phyloP scores from a whole-genome alignment of 2,888 invertebrate genomes.

The Melieria omissa region DNA sequence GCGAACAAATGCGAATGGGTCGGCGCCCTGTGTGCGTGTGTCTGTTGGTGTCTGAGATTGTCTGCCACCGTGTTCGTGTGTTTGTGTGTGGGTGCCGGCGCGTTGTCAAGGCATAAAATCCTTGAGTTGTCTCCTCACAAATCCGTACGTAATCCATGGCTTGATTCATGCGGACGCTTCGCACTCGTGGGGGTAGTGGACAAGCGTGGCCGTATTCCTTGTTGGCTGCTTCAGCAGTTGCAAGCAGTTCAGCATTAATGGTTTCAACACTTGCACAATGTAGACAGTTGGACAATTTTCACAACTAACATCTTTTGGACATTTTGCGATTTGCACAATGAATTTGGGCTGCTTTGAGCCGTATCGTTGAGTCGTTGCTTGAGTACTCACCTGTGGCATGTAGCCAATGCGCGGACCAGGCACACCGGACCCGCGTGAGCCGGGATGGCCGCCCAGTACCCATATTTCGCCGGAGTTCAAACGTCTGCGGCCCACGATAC shows the following conservation, averaged over 20 bases:
- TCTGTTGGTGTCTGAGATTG: not conserved
- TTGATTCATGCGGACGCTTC: slow-evolving; percentile 28
- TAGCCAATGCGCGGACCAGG: slow-evolving; percentile 91
- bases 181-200: not conserved
- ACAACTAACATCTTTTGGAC: not conserved
- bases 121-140: slow-evolving; percentile 30
- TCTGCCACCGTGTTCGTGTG: not conserved
- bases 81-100: not conserved
- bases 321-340: not conserved
- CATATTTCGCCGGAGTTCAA: slow-evolving; percentile 85
- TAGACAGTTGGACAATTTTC: not conserved
- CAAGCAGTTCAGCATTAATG: not conserved
- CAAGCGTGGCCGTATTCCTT: not conserved
- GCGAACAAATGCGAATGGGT: slow-evolving; percentile 15
- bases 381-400: slow-evolving; percentile 80
- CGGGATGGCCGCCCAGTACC: slow-evolving; percentile 86
- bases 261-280: not conserved
- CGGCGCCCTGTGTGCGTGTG: too few relatives aligned
- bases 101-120: slow-evolving; percentile 15
- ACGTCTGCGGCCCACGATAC: slow-evolving; percentile 84
- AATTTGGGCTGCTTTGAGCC: not conserved
- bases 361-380: not conserved
- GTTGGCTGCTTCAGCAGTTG: slow-evolving; percentile 22
- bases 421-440: slow-evolving; percentile 83
- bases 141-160: slow-evolving; percentile 30